Evolutionary conservation across 2,113 vertebrate species (phyloP).

Genomic region (Gulo gulo): DNA sequence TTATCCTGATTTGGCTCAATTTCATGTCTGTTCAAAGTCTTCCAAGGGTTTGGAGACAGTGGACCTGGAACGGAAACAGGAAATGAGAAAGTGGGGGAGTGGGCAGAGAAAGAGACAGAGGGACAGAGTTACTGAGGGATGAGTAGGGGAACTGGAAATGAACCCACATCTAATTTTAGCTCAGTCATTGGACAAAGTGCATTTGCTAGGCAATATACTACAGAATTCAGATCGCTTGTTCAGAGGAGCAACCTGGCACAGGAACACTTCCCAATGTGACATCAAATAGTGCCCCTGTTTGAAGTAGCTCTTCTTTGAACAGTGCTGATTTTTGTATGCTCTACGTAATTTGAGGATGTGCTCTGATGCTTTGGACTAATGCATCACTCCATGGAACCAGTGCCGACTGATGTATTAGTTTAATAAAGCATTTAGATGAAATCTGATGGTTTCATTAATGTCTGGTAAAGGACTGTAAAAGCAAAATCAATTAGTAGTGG

Average conservation of each 20-base stretch:
- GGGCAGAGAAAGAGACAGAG: neutral
- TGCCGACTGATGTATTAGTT: neutral
- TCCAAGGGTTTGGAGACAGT: neutral
- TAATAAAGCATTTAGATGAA: constrained; percentile 46
- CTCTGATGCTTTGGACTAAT: neutral
- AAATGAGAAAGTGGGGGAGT: neutral
- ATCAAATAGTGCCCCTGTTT: neutral
- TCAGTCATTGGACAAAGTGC: neutral
- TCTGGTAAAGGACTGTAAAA: constrained; percentile 12
- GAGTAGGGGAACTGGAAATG: neutral
- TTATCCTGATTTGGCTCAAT: neutral
- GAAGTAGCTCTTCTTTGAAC: neutral
- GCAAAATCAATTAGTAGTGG: constrained; percentile 14
- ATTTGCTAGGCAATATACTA: neutral
- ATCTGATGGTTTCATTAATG: neutral
- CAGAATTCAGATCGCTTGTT: neutral
- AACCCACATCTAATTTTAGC: neutral
- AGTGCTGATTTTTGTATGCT: neutral
- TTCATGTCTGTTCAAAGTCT: neutral
- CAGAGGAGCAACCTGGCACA: neutral
- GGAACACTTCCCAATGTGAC: neutral
- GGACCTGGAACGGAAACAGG: neutral
- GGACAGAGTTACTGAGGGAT: neutral
- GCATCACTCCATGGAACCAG: neutral
- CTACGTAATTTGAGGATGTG: neutral